Evolutionary conservation across 2,888 invertebrate species (phyloP).

Genomic region (Sthenelais limicola): DNA sequence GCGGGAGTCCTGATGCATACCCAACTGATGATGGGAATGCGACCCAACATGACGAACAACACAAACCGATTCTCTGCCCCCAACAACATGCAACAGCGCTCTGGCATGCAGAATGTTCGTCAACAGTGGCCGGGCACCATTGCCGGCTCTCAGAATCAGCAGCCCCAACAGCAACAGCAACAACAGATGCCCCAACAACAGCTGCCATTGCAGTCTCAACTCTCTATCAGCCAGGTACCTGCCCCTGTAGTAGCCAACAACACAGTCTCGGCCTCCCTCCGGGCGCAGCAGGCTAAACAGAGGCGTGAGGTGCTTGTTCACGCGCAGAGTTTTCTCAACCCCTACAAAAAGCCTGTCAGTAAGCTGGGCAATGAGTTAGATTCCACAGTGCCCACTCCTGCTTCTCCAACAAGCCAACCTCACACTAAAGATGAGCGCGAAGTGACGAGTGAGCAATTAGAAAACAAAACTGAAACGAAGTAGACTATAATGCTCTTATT

Average conservation of each 20-base stretch:
- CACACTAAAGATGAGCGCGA: neutral
- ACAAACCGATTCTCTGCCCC: slow-evolving; percentile 27
- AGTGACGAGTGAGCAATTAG: no score
- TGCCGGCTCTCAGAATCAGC: slow-evolving; percentile 31
- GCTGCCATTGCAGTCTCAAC: slow-evolving; percentile 62
- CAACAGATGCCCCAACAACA: slow-evolving; percentile 57
- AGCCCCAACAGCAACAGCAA: slow-evolving; percentile 37
- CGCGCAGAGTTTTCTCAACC: slow-evolving; percentile 66
- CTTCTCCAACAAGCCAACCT: neutral
- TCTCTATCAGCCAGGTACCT: slow-evolving; percentile 31
- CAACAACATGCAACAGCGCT: slow-evolving; percentile 2
- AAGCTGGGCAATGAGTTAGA: neutral
- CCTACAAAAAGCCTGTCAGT: slow-evolving; percentile 25
- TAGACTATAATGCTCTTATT: no score
- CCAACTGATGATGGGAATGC: slow-evolving; percentile 60
- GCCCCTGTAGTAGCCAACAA: neutral
- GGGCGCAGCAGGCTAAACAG: slow-evolving; percentile 63
- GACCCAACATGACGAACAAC: slow-evolving; percentile 43
- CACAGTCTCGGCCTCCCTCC: slow-evolving; percentile 37
- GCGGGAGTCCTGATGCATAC: slow-evolving; percentile 56
- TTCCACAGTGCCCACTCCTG: neutral
- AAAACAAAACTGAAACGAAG: no score
- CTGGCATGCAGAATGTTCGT: neutral
- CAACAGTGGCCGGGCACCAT: slow-evolving; percentile 21
- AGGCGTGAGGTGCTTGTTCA: slow-evolving; percentile 65